These are phyloP conservation scores for Linyphia triangularis DNA, from an alignment of 2,888 invertebrate species.

Conservation along the genomic window DNA sequence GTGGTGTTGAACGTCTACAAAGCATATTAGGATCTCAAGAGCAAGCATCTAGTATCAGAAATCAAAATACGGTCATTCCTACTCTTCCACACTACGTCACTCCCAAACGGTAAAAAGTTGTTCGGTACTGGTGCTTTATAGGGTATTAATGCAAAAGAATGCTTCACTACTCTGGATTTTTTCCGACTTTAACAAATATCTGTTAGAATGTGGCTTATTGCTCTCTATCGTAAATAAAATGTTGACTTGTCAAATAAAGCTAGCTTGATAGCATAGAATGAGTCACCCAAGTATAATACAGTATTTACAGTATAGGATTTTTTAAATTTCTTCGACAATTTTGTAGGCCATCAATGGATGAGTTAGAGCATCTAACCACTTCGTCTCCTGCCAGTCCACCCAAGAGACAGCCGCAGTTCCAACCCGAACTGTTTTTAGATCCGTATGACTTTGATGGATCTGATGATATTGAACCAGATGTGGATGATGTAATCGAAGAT, in stretches of 20 bases:
- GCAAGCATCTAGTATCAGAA: constrained; percentile 27
- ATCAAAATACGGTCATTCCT: constrained; percentile 18
- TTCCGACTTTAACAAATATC: no score
- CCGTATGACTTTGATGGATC: constrained; percentile 75
- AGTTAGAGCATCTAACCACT: background rate
- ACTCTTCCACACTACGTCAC: constrained; percentile 47
- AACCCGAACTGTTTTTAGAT: constrained; percentile 34
- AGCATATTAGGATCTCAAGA: constrained; percentile 73
- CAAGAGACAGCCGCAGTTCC: constrained; percentile 21
- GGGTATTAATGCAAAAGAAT: background rate
- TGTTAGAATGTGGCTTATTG: no score
- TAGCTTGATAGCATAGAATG: no score
- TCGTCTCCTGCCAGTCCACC: constrained; percentile 1
- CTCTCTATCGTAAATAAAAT: no score
- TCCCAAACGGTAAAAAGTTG: constrained; percentile 38
- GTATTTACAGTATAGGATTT: no score
- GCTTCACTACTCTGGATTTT: no score
- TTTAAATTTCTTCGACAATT: no score
- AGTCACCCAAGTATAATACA: no score
- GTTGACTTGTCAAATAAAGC: no score
- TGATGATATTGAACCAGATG: constrained; percentile 78
- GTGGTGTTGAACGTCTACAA: constrained; percentile 78
- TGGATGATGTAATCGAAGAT: constrained; percentile 46
- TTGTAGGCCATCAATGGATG: background rate
- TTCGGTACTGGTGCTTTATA: background rate